A percentile compares a stretch with the other conserved stretches of the same genome.
phyloP scores from a whole-genome alignment of 2,797 vertebrate species.

The Hippopotamyrus pictus region DNA sequence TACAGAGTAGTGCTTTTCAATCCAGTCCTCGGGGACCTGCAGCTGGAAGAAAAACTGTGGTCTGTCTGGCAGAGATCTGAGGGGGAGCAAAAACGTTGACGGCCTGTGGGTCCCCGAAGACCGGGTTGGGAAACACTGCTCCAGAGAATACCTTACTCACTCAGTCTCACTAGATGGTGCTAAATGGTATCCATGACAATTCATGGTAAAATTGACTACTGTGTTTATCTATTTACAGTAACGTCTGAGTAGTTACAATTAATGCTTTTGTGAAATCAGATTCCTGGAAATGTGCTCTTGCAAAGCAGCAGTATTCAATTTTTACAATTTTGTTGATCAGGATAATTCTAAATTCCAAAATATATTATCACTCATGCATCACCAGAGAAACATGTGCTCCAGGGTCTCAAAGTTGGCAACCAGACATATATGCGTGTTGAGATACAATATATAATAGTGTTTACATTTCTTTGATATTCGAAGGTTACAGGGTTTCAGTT shows the following conservation, averaged over 20 bases:
- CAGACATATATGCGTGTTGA: background rate
- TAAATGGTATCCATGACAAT: background rate
- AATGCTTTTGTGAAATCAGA: background rate
- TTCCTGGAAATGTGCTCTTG: background rate
- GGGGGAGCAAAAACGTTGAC: background rate
- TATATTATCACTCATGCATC: background rate
- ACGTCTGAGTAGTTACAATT: background rate
- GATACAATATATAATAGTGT: background rate
- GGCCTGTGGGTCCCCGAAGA: background rate
- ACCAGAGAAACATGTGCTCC: background rate
- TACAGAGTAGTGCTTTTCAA: background rate
- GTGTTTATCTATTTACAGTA: background rate
- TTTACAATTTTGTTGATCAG: background rate
- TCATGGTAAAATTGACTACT: background rate
- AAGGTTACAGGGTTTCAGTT: background rate
- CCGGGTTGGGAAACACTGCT: background rate
- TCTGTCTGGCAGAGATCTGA: background rate
- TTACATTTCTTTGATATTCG: background rate
- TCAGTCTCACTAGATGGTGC: background rate
- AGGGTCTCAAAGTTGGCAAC: background rate
- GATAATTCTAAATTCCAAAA: constrained; percentile 1
- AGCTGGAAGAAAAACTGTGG: background rate
- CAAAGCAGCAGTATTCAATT: background rate
- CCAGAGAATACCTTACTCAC: background rate
- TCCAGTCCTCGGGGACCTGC: background rate